phyloP scores from a whole-genome alignment of 2,888 invertebrate genomes.

The Drosophila atripex region DNA sequence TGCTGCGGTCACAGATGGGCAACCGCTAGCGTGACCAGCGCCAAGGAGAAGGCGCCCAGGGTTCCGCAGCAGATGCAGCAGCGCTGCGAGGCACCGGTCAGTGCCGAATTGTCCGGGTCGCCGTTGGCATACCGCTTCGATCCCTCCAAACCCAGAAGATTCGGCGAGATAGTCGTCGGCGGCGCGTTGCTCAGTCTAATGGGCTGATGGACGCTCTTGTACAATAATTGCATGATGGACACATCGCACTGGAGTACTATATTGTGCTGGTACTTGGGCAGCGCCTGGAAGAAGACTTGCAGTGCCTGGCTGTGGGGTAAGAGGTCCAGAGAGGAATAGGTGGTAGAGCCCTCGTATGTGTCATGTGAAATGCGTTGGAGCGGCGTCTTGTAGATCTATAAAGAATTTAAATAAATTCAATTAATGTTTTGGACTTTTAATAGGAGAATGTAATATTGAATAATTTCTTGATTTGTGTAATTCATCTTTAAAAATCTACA shows the following conservation, averaged over 20 bases:
- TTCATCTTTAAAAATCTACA: too few relatives aligned
- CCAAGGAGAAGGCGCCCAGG: constrained; percentile 56
- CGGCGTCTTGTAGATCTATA: constrained; percentile 83
- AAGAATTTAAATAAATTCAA: neutral
- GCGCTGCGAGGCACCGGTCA: constrained; percentile 79
- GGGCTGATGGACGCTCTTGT: constrained; percentile 83
- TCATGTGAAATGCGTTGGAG: constrained; percentile 83
- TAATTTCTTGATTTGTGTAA: neutral
- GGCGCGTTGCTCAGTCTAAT: constrained; percentile 81
- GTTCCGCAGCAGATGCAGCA: constrained; percentile 63
- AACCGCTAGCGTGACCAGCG: constrained; percentile 51
- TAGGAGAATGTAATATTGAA: too few relatives aligned
- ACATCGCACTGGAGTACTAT: constrained; percentile 83
- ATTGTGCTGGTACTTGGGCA: constrained; percentile 83
- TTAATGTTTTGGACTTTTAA: neutral
- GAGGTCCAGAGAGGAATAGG: constrained; percentile 83
- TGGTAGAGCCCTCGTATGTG: constrained; percentile 82
- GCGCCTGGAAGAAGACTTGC: constrained; percentile 82
- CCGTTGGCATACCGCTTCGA: constrained; percentile 82
- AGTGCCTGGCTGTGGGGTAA: constrained; percentile 83
- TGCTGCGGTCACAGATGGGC: constrained; percentile 78
- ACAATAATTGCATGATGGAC: constrained; percentile 83
- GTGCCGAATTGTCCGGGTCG: constrained; percentile 84
- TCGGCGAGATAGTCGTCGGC: constrained; percentile 83
- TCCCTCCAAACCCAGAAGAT: constrained; percentile 83